Evolutionary conservation across 2,113 vertebrate genomes (phyloP).

Genomic region (Neomonachus schauinslandi): DNA sequence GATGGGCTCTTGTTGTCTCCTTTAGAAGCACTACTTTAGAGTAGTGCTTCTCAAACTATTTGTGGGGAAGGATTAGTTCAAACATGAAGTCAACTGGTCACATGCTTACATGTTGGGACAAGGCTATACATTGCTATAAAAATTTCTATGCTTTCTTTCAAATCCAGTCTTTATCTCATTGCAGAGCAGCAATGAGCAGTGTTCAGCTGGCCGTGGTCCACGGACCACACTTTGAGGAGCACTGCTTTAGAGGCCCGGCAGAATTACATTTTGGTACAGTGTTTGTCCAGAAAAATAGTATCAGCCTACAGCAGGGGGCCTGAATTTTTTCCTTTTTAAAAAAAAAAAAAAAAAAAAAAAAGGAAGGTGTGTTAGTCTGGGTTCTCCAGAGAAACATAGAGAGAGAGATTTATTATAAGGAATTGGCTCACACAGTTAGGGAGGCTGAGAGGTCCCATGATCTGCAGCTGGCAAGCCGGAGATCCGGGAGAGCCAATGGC

Average conservation of each 20-base stretch:
- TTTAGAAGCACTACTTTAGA: too few species aligned
- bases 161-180: not conserved
- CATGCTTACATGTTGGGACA: not conserved
- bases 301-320: not conserved
- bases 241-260: not conserved
- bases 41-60: not conserved
- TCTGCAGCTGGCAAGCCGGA: not conserved
- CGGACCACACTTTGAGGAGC: not conserved
- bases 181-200: not conserved
- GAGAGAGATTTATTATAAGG: not conserved
- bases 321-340: too few species aligned
- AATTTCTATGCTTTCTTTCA: not conserved
- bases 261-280: not conserved
- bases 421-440: not conserved
- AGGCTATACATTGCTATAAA: not conserved
- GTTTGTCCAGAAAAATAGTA: not conserved
- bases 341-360: not conserved
- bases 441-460: not conserved
- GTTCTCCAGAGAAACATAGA: not conserved
- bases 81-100: not conserved
- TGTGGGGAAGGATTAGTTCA: not conserved
- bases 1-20: constrained; percentile 24
- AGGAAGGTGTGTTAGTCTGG: not conserved
- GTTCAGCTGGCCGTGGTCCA: not conserved
- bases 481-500: not conserved